Evolutionary conservation across 2,113 vertebrate genomes (phyloP), one percentile per base, ranked within the genome.

Genomic region (Elephantulus edwardii): DNA sequence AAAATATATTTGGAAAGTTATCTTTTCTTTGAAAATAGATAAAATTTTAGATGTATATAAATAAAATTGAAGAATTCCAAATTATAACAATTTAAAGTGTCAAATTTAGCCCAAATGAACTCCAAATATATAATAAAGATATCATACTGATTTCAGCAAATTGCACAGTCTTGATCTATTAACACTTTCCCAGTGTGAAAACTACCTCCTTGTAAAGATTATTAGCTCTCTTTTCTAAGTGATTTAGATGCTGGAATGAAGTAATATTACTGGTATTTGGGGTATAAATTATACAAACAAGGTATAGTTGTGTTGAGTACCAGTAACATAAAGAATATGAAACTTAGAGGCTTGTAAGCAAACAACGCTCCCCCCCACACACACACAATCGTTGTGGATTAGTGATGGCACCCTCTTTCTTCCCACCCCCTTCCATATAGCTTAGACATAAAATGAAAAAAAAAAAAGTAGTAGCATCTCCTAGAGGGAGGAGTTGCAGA

Each of bases 21-120:
- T 72, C 50, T 86, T 85, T 95, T 94, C 85, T 87, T 91, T 90
- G 66, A 40, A 93, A 89, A 92, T 87, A 95, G 78, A 58, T 88
- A 83, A 80, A 84, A 90, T 74, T 77, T 94, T 74, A 93, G 68
- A 38, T 75, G 89, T 93, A 42, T 92, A 81, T 94, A 93, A 95
- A 91, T 44, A 95, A 91, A 92, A 82, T 58, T 10, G 66, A 44
- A 93, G 84, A 75, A 19, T 42, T 94, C 56, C 72, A 95, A 95
- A 95, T 96, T 93, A 95, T 75, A 94, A 93, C 93, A 96, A 96
- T 96, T 96, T 93, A 93, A 60, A 95, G 68, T 95, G 94, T 95
- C 92, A 95, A 74, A 91, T 94, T 93, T 96, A 86, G 88, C 50
- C 83, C 91, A 93, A 30, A 90, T 93, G 89, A 82, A 74, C 89